Evolutionary conservation across 2,797 vertebrate species (phyloP).

Genomic region (Alfaro cultratus): DNA sequence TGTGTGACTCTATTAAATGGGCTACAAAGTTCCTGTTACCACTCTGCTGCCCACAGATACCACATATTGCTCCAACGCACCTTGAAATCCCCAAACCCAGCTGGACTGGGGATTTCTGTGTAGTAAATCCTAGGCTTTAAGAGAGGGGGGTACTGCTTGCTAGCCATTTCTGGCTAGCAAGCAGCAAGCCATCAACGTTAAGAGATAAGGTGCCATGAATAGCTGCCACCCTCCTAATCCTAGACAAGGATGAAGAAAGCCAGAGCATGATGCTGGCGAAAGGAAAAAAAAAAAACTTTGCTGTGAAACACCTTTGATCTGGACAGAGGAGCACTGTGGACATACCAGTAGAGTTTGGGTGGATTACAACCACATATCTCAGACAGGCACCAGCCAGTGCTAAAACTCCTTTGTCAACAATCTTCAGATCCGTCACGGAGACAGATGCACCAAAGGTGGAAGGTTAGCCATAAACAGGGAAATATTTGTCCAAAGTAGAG

Average conservation of each 20-base stretch:
- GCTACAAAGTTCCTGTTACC: conserved; percentile 53
- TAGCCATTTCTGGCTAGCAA: conserved; percentile 57
- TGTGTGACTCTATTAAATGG: conserved; percentile 69
- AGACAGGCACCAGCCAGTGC: conserved; percentile 54
- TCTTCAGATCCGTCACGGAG: conserved; percentile 57
- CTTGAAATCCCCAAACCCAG: conserved; percentile 65
- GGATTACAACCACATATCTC: conserved; percentile 78
- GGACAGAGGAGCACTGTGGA: conserved; percentile 53
- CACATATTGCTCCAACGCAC: conserved; percentile 55
- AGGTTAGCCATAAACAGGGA: conserved; percentile 44
- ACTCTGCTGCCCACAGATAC: conserved; percentile 71
- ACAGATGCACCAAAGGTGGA: conserved; percentile 57
- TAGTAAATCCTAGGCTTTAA: conserved; percentile 68
- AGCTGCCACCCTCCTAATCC: conserved; percentile 76
- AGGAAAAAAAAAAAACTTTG: conserved; percentile 53
- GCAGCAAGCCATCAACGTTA: conserved; percentile 61
- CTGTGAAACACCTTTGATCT: conserved; percentile 77
- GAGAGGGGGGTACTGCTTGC: too few relatives aligned
- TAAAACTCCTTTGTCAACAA: conserved; percentile 73
- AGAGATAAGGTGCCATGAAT: conserved; percentile 73
- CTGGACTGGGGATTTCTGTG: conserved; percentile 66
- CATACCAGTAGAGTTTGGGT: conserved; percentile 63
- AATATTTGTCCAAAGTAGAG: conserved; percentile 43
- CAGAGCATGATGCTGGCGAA: conserved; percentile 54
- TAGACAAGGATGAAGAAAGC: conserved; percentile 62